A percentile compares a stretch with the other conserved stretches of the same genome.
These are phyloP conservation scores for Drosophila paracracens DNA, from an alignment of 2,888 invertebrate genomes.

Conservation along the genomic window DNA sequence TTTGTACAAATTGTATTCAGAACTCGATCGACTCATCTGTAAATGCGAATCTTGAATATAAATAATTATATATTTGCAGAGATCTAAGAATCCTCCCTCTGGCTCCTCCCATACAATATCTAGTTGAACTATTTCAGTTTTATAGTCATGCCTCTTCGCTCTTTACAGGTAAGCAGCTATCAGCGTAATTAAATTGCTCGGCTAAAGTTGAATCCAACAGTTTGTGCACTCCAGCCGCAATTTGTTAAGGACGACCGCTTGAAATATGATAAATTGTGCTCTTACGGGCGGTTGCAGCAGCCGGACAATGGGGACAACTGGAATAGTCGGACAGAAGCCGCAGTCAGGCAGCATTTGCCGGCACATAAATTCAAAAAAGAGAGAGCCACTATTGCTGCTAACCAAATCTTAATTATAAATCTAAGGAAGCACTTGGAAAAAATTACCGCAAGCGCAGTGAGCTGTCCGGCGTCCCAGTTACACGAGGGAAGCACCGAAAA, in stretches of 20 bases:
- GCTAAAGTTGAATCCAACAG: constrained; percentile 42
- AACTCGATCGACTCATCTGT: background rate
- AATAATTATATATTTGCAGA: background rate
- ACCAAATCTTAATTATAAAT: constrained; percentile 84
- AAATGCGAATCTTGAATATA: background rate
- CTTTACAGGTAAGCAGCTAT: constrained; percentile 49
- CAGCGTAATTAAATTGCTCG: constrained; percentile 69
- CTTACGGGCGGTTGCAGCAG: constrained; percentile 49
- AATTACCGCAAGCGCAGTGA: constrained; percentile 79
- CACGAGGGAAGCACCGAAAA: constrained; percentile 21
- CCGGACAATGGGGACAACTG: constrained; percentile 14
- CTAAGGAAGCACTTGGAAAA: constrained; percentile 82
- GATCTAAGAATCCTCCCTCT: background rate
- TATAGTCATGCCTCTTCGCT: constrained; percentile 3
- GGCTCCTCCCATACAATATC: background rate
- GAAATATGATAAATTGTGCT: constrained; percentile 76
- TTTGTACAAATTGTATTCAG: background rate
- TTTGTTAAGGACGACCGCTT: constrained; percentile 50
- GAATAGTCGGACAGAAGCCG: constrained; percentile 15
- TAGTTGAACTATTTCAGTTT: constrained; percentile 3
- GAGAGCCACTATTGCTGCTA: constrained; percentile 79
- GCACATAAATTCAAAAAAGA: constrained; percentile 80
- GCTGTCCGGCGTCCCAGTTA: constrained; percentile 36
- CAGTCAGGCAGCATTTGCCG: constrained; percentile 55
- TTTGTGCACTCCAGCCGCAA: constrained; percentile 48